These are phyloP conservation scores for Caenorhabditis sp. DNA, from an alignment of 2,888 invertebrate species.

Conservation along the genomic window DNA sequence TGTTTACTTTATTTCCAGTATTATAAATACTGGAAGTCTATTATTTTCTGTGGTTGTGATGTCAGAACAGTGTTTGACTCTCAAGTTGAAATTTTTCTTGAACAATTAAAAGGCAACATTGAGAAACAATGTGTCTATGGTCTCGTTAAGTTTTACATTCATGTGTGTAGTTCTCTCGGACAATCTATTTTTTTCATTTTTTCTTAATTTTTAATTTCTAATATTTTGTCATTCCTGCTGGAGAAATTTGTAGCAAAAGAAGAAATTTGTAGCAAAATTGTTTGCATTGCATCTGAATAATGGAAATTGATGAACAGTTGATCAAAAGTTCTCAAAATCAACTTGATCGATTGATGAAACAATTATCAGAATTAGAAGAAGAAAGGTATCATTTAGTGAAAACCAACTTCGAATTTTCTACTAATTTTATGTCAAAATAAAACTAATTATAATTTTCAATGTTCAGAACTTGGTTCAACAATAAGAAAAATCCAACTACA, in stretches of 20 bases:
- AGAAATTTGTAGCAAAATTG: neutral
- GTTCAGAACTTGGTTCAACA: no score
- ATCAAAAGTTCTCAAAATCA: slow-evolving; percentile 77
- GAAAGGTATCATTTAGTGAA: no score
- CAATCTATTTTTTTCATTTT: neutral
- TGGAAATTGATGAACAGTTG: slow-evolving; percentile 72
- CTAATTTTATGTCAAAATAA: no score
- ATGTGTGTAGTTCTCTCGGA: neutral
- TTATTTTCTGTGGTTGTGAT: no score
- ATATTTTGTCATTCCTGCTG: neutral
- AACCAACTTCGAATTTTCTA: no score
- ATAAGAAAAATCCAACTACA: no score
- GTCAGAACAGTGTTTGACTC: no score
- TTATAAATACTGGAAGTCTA: no score
- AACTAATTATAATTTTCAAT: no score
- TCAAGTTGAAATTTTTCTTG: no score
- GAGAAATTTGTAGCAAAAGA: neutral
- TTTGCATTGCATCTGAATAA: no score
- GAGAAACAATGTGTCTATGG: neutral
- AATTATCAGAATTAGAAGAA: slow-evolving; percentile 79
- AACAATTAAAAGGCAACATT: neutral
- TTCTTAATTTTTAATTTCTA: neutral
- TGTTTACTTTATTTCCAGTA: no score
- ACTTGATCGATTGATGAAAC: slow-evolving; percentile 78
- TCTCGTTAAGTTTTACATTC: neutral